These are phyloP conservation scores for Dendrolimus pini DNA, from an alignment of 2,888 invertebrate species.

Conservation along the genomic window DNA sequence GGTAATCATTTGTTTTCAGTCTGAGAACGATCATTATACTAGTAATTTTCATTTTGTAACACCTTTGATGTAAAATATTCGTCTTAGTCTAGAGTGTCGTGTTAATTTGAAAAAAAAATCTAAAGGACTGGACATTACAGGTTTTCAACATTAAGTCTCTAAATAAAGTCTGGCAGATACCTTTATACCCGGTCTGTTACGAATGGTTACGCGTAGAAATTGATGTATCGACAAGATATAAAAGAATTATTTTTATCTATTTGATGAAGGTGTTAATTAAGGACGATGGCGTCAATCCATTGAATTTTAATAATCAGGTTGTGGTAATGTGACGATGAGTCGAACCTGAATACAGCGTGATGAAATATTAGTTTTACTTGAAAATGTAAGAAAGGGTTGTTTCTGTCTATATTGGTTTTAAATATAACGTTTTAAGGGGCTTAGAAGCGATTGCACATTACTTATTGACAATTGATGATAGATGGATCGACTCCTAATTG, in stretches of 20 bases:
- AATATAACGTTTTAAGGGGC: neutral
- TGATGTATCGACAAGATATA: neutral
- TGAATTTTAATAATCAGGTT: constrained; percentile 1
- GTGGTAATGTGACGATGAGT: neutral
- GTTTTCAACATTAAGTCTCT: no score
- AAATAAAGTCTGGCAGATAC: neutral
- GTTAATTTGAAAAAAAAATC: no score
- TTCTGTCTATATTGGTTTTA: neutral
- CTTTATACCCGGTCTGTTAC: neutral
- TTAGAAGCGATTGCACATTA: neutral
- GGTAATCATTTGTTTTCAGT: no score
- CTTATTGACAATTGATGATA: no score
- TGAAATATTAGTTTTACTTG: neutral
- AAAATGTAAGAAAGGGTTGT: neutral
- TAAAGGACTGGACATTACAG: no score
- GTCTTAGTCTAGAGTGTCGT: no score
- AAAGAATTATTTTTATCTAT: neutral
- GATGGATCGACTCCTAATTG: no score
- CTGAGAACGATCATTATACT: no score
- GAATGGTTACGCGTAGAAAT: neutral
- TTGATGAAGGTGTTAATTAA: neutral
- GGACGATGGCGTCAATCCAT: constrained; percentile 5
- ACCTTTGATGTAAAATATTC: no score
- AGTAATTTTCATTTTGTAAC: no score
- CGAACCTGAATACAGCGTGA: neutral